Evolutionary conservation across 2,113 vertebrate genomes (phyloP), one percentile per base, ranked within the genome.

Genomic region (Gobius niger): DNA sequence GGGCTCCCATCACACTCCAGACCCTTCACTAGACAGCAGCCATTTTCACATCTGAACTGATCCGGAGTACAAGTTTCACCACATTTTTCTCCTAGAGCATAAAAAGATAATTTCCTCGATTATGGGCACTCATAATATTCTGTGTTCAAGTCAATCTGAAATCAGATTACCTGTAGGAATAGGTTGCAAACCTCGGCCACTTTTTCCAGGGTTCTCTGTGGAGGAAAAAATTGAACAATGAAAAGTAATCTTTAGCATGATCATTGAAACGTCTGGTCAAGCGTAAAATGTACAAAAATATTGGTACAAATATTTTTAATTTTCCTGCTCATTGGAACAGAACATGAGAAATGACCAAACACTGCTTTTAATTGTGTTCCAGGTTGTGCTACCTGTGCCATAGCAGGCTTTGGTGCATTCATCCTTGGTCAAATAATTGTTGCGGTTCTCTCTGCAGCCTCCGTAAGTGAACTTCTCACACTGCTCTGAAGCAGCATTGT

Each of bases 381-480:
- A 56, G 40, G 24, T 12, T 42, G 15, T 44, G 7, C 11, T 87
- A 91, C 90, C 90, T 78, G 74, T 73, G 57, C 79, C 54, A 0
- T 0, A 0, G 47, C 97, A 99, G 64, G 96, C 95, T 0, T 91
- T 92, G 12, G 53, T 12, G 68, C 98, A 99, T 75, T 98, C 96
- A 0, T 92, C 82, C 59, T 88, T 16, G 6, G 85, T 6, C 62
- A 99, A 76, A 63, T 98, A 99, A 88, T 98, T 99, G 83, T 99
- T 99, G 75, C 92, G 93, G 84, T 99, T 99, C 64, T 91, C 81
- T 61, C 82, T 92, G 90, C 98, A 99, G 70, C 98, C 98, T 0
- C 98, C 98, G 47, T 93, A 99, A 0, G 2, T 70, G 67, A 98
- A 99, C 41, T 78, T 1, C 80, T 96, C 92, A 60, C 98, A 99